Evolutionary conservation across 2,797 vertebrate species (phyloP).

Genomic region (Gallinago solitaria): DNA sequence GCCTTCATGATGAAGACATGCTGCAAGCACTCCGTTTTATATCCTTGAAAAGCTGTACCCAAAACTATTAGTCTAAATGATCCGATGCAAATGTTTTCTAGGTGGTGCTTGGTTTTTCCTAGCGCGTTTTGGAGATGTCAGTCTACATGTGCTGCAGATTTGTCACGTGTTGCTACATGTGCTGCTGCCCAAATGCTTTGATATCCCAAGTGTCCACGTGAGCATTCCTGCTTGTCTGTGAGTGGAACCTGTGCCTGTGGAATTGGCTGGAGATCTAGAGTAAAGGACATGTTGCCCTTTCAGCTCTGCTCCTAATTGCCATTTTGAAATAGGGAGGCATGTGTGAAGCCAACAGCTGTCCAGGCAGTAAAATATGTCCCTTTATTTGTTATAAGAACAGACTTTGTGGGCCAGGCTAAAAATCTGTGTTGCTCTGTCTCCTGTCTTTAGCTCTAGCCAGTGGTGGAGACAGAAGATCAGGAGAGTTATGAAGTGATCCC

Average conservation of each 20-base stretch:
- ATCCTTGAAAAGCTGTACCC: neutral
- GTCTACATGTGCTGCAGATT: neutral
- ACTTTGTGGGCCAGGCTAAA: neutral
- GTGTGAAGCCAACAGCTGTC: neutral
- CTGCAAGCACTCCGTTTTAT: neutral
- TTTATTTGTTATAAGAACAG: neutral
- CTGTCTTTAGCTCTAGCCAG: neutral
- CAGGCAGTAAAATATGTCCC: neutral
- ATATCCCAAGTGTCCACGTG: neutral
- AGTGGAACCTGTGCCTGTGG: slow-evolving; percentile 9
- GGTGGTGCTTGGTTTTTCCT: neutral
- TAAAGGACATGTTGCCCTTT: slow-evolving; percentile 57
- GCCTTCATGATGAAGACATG: neutral
- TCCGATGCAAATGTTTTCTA: neutral
- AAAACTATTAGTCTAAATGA: neutral
- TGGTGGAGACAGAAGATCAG: neutral
- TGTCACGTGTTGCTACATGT: slow-evolving; percentile 20
- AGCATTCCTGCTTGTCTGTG: slow-evolving; percentile 37
- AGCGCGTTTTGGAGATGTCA: neutral
- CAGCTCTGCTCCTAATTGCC: neutral
- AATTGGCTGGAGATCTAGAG: slow-evolving; percentile 49
- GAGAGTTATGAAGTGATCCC: neutral
- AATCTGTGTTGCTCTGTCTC: neutral
- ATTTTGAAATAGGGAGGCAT: neutral
- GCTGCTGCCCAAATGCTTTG: neutral